A percentile compares a stretch with the other conserved stretches of the same genome.
Evolutionary conservation across 2,888 invertebrate species (phyloP).

Genomic region (Chydorus sphaericus): DNA sequence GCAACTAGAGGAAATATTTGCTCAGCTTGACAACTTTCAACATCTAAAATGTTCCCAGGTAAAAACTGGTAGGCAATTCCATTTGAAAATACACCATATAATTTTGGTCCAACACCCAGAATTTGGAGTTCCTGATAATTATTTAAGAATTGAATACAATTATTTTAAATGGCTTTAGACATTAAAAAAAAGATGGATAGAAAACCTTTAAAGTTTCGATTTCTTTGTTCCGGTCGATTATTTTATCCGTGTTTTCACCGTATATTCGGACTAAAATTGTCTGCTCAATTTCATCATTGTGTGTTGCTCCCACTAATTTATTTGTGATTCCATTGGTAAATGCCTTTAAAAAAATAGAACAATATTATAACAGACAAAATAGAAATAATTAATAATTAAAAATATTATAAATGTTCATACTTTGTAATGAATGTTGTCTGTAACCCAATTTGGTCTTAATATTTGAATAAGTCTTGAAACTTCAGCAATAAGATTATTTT

Average conservation of each 20-base stretch:
- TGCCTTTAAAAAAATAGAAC: constrained; percentile 39
- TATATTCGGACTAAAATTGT: constrained; percentile 77
- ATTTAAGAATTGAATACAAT: not conserved
- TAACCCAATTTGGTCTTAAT: constrained; percentile 55
- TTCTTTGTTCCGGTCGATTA: constrained; percentile 79
- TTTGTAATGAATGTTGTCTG: constrained; percentile 50
- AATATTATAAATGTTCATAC: constrained; percentile 32
- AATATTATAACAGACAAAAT: constrained; percentile 8
- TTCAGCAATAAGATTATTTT: constrained; percentile 48
- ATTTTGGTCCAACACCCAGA: constrained; percentile 62
- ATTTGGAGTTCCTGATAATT: constrained; percentile 42
- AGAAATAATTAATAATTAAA: not conserved
- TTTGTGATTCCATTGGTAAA: constrained; percentile 92
- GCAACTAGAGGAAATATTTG: constrained; percentile 61
- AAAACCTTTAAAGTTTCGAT: constrained; percentile 32
- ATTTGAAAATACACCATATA: constrained; percentile 85
- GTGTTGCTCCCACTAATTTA: constrained; percentile 65
- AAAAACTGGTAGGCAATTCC: constrained; percentile 72
- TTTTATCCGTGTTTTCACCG: constrained; percentile 80
- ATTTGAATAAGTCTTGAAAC: constrained; percentile 47
- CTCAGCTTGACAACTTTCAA: constrained; percentile 44
- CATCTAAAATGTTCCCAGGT: constrained; percentile 61
- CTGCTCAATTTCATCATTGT: constrained; percentile 38
- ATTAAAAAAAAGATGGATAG: not conserved
- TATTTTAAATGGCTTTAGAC: not conserved